Evolutionary conservation across 1,140 invertebrate species (phyloP).

Genomic region (Pseudomyrmex concolor): DNA sequence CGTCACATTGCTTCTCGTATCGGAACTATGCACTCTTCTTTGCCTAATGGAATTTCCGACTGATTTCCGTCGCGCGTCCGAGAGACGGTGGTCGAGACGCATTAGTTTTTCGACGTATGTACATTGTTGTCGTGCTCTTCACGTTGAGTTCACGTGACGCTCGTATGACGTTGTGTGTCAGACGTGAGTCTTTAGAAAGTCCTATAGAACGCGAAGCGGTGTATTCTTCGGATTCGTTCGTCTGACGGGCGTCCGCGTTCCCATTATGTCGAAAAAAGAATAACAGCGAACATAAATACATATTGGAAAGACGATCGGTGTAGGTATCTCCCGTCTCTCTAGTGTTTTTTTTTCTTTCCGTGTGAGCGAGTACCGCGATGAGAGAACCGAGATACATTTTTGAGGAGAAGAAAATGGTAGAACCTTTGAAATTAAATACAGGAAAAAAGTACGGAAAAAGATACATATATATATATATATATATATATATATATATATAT

Average conservation of each 20-base stretch:
- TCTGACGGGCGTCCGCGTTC: conserved; percentile 35
- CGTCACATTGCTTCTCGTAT: conserved; percentile 55
- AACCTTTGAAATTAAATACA: background rate
- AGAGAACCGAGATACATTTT: too few species aligned
- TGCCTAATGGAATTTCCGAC: conserved; percentile 69
- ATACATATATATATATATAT: too few species aligned
- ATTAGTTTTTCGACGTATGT: conserved; percentile 65
- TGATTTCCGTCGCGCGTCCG: conserved; percentile 75
- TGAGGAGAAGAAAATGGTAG: background rate
- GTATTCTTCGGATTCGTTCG: conserved; percentile 44
- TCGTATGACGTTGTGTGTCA: conserved; percentile 37
- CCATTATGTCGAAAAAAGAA: conserved; percentile 42
- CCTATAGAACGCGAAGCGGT: conserved; percentile 1
- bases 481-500: too few species aligned
- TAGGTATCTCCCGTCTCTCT: background rate
- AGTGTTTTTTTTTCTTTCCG: background rate
- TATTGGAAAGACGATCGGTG: conserved; percentile 10
- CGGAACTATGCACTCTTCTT: conserved; percentile 57
- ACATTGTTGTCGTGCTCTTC: background rate
- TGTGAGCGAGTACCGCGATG: background rate
- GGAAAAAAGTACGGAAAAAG: background rate
- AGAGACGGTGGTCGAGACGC: conserved; percentile 56
- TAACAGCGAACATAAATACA: conserved; percentile 6
- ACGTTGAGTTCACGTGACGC: conserved; percentile 8
- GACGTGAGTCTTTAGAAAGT: conserved; percentile 7